These are phyloP conservation scores for Lepidostoma basale DNA, from an alignment of 1,140 invertebrate genomes.

Conservation along the genomic window DNA sequence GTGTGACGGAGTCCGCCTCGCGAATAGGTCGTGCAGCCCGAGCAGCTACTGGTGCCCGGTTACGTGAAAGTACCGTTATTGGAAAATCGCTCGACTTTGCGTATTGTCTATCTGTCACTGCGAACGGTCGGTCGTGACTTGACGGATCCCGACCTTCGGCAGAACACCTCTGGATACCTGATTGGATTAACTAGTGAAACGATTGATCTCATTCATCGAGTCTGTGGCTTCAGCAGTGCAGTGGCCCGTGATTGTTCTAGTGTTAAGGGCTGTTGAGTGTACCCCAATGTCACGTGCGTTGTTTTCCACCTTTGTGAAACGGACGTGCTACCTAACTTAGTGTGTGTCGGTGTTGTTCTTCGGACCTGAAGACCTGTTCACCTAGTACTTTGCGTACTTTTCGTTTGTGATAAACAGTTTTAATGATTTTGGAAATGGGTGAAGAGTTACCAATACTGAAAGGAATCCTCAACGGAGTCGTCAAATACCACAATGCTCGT, in stretches of 20 bases:
- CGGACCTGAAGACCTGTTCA: neutral
- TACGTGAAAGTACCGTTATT: conserved; percentile 35
- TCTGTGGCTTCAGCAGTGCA: conserved; percentile 5
- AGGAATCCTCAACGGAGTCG: conserved; percentile 84
- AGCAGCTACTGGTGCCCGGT: conserved; percentile 46
- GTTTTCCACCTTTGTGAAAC: neutral
- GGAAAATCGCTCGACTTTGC: conserved; percentile 29
- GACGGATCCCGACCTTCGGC: neutral
- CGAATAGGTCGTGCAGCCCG: conserved; percentile 62
- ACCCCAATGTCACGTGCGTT: conserved; percentile 22
- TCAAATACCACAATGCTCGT: conserved; percentile 90
- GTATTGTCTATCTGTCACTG: conserved; percentile 31
- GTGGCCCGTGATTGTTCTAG: conserved; percentile 22
- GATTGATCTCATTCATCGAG: conserved; percentile 26
- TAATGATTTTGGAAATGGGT: conserved; percentile 71
- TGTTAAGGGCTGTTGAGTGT: conserved; percentile 6
- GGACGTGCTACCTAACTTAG: conserved; percentile 32
- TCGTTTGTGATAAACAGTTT: conserved; percentile 42
- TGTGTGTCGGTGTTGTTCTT: conserved; percentile 3
- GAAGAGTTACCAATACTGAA: conserved; percentile 87
- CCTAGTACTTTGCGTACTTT: conserved; percentile 19
- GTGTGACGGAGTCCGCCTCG: conserved; percentile 61
- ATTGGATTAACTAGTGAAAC: conserved; percentile 20
- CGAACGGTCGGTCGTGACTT: conserved; percentile 19
- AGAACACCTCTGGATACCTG: conserved; percentile 10